Conservation (phyloP, 2,888 invertebrate species). For the Pheosia gnoma region DNA sequence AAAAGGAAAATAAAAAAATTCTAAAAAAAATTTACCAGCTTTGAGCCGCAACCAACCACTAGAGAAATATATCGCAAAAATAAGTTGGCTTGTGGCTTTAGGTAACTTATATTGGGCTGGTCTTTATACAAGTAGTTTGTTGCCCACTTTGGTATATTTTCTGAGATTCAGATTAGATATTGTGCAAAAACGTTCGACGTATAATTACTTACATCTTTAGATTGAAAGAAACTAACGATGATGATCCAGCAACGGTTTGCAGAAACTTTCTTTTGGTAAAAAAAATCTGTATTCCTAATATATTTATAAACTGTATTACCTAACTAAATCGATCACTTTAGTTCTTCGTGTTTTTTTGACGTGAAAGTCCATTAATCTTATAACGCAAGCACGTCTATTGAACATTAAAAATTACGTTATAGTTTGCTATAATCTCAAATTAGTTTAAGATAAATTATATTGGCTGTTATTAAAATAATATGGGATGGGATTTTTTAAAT, state of each 20-base stretch:
- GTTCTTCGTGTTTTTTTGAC: neutral
- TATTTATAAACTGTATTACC: neutral
- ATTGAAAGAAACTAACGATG: neutral
- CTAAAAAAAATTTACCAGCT: too few relatives aligned
- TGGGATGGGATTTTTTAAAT: too few relatives aligned
- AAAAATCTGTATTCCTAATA: neutral
- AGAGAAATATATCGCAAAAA: too few relatives aligned
- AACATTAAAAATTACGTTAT: too few relatives aligned
- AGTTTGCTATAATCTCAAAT: too few relatives aligned
- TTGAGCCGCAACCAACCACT: too few relatives aligned
- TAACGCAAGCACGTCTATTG: neutral
- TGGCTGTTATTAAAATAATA: too few relatives aligned
- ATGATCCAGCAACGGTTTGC: neutral
- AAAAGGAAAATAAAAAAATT: too few relatives aligned
- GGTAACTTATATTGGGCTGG: too few relatives aligned
- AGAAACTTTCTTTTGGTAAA: neutral
- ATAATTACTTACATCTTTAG: neutral
- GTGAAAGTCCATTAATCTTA: conserved; percentile 4
- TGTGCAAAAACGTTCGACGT: neutral
- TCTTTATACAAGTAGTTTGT: too few relatives aligned
- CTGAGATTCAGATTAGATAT: neutral
- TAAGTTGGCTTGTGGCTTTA: too few relatives aligned
- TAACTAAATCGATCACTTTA: neutral
- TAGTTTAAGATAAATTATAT: too few relatives aligned
- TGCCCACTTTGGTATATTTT: neutral